Evolutionary conservation across 2,888 invertebrate species (phyloP), one percentile per base, ranked within the genome.

Genomic region (Drosophila borborema): DNA sequence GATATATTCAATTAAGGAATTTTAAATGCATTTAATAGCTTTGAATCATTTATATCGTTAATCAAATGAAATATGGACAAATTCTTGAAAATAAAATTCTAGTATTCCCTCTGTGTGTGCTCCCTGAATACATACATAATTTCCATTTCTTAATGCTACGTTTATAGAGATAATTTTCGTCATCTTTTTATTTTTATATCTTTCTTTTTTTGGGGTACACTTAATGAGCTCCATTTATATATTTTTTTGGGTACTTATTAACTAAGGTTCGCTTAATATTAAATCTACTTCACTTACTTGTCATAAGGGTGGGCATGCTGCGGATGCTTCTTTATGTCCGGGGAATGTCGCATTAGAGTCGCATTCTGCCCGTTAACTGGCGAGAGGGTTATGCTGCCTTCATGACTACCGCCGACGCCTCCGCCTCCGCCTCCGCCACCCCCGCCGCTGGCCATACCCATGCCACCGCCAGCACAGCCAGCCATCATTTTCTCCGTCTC

Each of bases 401-500:
- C 83, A 31, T 83, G 87, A 51, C 74, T 83, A 49, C 73, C 77
- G 38, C 62, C 53, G 36, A 58, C 59, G 41, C 73, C 77, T 23
- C 54, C 43, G 53, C 62, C 62, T 36, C 46, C 59, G n/a, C 20
- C 20, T 2, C 1, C 20, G 20, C 72, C 64, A 36, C 73, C 64
- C 43, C 72, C 63, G 31, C 69, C 70, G 53, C 64, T 58, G 49
- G 53, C 66, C 36, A 62, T 61, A 18, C 64, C 40, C 10, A n/a
- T 54, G n/a, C 67, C 61, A 16, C 75, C 90, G 70, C 86, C 55
- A 9, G 40, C 89, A 72, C 75, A 90, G 69, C 86, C 89, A 72
- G 91, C 91, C 80, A 93, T 84, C 89, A 93, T 93, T 84, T 93
- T 93, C 74, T 93, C 93, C 56, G 93, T 93, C 86, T 93, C 93